A percentile compares a stretch with the other conserved stretches of the same genome.
phyloP scores from a whole-genome alignment of 2,113 vertebrate genomes.

The Sphyrna mokarran region DNA sequence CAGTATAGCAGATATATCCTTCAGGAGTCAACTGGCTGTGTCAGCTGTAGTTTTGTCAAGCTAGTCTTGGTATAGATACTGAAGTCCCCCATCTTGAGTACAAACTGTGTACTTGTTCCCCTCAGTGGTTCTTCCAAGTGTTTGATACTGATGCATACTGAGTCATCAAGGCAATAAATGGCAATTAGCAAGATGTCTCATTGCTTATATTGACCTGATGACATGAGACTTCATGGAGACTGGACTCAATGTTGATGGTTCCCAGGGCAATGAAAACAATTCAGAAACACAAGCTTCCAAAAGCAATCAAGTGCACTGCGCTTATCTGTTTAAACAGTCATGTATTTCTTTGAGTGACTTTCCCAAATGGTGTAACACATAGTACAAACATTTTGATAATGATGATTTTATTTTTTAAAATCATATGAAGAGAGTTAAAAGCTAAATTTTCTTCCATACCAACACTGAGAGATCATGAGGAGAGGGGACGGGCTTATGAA shows the following conservation, averaged over 20 bases:
- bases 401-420: not conserved
- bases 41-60: not conserved
- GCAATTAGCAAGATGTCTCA: not conserved
- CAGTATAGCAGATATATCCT: not conserved
- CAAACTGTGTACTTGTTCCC: not conserved
- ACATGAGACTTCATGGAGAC: not conserved
- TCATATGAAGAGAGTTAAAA: not conserved
- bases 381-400: not conserved
- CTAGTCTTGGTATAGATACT: not conserved
- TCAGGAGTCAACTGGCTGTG: not conserved
- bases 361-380: not conserved
- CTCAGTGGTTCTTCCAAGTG: not conserved
- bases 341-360: not conserved
- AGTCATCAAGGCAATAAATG: not conserved
- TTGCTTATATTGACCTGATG: not conserved
- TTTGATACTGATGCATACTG: not conserved
- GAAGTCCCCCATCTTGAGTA: not conserved
- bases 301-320: not conserved
- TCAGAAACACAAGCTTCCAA: not conserved
- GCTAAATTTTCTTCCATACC: conserved; percentile 40
- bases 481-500: conserved; percentile 44
- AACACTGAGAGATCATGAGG: conserved; percentile 34
- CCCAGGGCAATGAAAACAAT: not conserved
- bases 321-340: not conserved
- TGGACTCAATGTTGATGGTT: not conserved